Evolutionary conservation across 2,113 vertebrate species (phyloP).

Genomic region (Salvelinus sp.): DNA sequence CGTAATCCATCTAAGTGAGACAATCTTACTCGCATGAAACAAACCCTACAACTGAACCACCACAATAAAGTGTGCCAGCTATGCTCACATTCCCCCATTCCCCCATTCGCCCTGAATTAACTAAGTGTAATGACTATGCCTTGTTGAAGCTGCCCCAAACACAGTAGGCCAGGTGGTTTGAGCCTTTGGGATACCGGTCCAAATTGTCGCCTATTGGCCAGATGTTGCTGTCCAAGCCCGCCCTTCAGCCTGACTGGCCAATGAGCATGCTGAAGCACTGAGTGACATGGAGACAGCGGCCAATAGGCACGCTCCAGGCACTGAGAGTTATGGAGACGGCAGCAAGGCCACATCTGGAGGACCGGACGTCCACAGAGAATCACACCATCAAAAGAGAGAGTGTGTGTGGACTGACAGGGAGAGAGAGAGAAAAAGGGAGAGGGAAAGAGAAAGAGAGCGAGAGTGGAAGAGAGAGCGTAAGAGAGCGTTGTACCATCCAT

Average conservation of each 20-base stretch:
- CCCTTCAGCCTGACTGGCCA: background rate
- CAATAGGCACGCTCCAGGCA: too few relatives aligned
- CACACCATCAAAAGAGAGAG: background rate
- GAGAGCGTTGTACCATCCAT: background rate
- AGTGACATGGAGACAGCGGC: too few relatives aligned
- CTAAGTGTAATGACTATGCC: too few relatives aligned
- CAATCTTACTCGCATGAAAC: too few relatives aligned
- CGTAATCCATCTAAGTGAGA: too few relatives aligned
- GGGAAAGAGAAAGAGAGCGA: background rate
- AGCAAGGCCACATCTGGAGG: too few relatives aligned
- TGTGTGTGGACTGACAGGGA: background rate
- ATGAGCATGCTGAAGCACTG: too few relatives aligned
- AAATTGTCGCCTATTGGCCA: background rate
- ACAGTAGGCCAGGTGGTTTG: background rate
- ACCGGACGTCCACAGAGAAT: background rate
- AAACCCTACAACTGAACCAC: too few relatives aligned
- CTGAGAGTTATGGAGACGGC: too few relatives aligned
- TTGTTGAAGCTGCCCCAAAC: background rate
- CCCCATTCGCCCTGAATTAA: background rate
- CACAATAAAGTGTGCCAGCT: too few relatives aligned
- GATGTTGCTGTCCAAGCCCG: background rate
- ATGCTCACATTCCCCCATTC: too few relatives aligned
- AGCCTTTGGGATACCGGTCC: background rate
- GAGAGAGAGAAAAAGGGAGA: slow-evolving; percentile 10
- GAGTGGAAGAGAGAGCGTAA: background rate